Evolutionary conservation across 1,140 invertebrate species (phyloP), one percentile per base, ranked within the genome.

Genomic region (Semibalanus balanoides): DNA sequence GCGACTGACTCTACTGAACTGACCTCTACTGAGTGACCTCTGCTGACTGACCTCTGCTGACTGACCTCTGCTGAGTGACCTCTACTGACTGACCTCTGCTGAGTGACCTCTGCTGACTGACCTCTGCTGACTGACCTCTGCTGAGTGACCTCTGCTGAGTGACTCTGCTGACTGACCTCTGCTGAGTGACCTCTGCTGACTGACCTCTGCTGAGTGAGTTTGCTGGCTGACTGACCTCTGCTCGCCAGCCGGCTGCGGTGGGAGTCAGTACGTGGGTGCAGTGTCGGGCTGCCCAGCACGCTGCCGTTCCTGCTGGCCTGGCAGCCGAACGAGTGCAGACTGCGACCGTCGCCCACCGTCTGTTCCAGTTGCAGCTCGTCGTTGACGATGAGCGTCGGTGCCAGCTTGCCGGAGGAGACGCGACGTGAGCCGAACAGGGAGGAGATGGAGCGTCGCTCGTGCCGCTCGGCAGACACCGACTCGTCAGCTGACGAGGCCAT

Each of bases 371-470:
- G 51, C 22, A 64, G 51, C 70, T 72, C 70, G 70, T 72, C 70
- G 70, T 30, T 29, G 28, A 72, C 70, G 70, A 72, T 30, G 70
- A 72, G 70, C n/a, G 70, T 72, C 70, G 70, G 70, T 9, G 70
- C 25, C 70, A 72, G 70, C n/a, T 30, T 28, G 28, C 70, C 29
- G 28, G 70, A 72, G 11, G 70, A 72, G 28, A 29, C 29, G 70
- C 70, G 70, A 5, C 70, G n/a, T 9, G 28, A 28, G 28, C 28
- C 29, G 70, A 72, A 72, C 70, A 72, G 29, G 11, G 70, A 72
- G 3, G 28, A 29, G 70, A 72, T 72, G 70, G 70, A 72, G 29
- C 70, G 70, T 3, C 70, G 70, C 70, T 72, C 29, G 70, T 28
- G 11, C n/a, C 51, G 51, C 51, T 64, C 51, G 11, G 51, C 51